Base-by-base conservation (phyloP, 2,113 vertebrate species). In the Oreocharis arfaki region DNA sequence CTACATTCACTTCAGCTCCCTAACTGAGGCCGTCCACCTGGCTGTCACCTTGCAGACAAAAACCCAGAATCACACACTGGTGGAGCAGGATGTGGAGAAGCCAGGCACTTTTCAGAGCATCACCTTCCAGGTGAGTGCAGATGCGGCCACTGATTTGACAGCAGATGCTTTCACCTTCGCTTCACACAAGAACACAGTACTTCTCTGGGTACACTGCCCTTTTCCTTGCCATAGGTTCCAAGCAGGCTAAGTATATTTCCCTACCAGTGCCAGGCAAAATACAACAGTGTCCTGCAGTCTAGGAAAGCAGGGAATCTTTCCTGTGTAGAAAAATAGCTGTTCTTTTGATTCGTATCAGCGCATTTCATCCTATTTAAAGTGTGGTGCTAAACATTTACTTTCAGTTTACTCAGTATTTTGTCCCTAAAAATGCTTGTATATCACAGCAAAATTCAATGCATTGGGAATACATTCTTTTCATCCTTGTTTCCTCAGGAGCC, bases 61-160 rank as follows among this genome's bases (percentile, higher is more conserved):
- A 84, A 33, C 21, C 10, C 53, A 85, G 65, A 96, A 96, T 52
- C 59, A 96, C 80, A 96, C 89, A 3, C 55, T 97, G 65, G 37
- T 97, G 64, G 61, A 96, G 37, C n/a, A 61, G 53, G 87, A 96
- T 28, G 94, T 96, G 73, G 69, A 95, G 69, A 95, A 94, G 41
- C 76, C 95, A 64, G 79, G 93, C 19, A 87, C 37, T 41, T 96
- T 74, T 70, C 87, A 77, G 28, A 95, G 89, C 59, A 47, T 91
- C 42, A 21, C 46, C 27, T 96, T 97, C 82, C 85, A 96, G 95
- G 96, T 95, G 55, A 77, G 84, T 64, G 64, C 46, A 32, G 42
- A 6, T 50, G 16, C 65, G 69, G 46, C 19, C 76, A 14, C 73
- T 73, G 55, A n/a, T 57, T 39, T 92, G 42, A 33, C 55, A 69